phyloP scores from a whole-genome alignment of 2,888 invertebrate genomes.

The Steromphala cineraria region DNA sequence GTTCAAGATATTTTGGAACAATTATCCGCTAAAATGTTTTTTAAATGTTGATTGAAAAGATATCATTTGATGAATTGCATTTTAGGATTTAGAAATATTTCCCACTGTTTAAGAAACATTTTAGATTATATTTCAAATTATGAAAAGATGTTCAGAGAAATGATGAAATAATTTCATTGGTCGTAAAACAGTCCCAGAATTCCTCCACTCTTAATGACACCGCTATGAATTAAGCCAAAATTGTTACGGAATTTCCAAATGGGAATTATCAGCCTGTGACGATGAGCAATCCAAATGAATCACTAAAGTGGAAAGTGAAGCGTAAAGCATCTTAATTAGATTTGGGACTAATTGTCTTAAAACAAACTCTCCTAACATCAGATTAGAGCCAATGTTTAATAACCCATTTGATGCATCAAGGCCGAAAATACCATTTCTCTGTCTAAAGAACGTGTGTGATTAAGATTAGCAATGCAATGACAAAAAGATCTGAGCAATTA shows the following conservation, averaged over 20 bases:
- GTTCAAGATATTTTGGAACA: too few species aligned
- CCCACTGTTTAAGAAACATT: too few species aligned
- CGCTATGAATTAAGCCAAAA: neutral
- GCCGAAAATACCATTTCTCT: neutral
- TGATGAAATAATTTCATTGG: too few species aligned
- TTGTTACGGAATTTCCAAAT: neutral
- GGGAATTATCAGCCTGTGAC: neutral
- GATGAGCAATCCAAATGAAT: neutral
- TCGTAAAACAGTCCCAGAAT: neutral
- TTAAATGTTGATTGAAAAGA: too few species aligned
- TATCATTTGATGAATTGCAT: too few species aligned
- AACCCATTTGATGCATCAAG: neutral
- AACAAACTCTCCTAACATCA: conserved; percentile 3
- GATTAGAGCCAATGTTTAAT: neutral
- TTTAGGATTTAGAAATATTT: too few species aligned
- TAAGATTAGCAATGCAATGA: neutral
- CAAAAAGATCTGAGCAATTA: too few species aligned
- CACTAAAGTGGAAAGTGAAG: neutral
- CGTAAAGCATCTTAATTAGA: neutral
- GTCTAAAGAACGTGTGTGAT: neutral
- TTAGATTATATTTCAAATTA: too few species aligned
- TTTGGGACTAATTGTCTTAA: neutral
- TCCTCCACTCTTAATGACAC: neutral
- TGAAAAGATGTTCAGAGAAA: too few species aligned
- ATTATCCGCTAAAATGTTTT: too few species aligned